These are phyloP conservation scores for Setipinna tenuifilis DNA, from an alignment of 2,797 vertebrate genomes.

Conservation along the genomic window DNA sequence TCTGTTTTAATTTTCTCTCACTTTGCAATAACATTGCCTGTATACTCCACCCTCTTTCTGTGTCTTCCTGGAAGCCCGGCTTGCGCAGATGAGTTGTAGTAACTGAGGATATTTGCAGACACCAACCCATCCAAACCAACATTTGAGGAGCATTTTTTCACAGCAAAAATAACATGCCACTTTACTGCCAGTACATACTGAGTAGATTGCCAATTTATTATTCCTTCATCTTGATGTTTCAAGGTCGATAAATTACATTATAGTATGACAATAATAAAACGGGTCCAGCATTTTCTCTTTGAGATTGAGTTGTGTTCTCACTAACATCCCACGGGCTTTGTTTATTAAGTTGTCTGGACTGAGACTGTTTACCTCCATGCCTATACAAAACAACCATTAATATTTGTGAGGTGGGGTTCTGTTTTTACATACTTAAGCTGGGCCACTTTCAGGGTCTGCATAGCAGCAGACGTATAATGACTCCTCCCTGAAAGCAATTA, in stretches of 20 bases:
- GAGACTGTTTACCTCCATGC: neutral
- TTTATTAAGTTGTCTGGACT: neutral
- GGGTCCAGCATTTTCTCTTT: neutral
- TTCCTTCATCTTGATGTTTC: neutral
- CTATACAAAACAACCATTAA: neutral
- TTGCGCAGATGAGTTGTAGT: neutral
- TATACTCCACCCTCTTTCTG: slow-evolving; percentile 30
- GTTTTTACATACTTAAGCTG: neutral
- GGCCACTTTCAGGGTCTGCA: neutral
- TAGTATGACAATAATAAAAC: neutral
- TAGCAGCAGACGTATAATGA: slow-evolving; percentile 5
- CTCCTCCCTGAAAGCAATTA: slow-evolving; percentile 20
- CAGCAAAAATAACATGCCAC: neutral
- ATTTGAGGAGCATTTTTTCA: neutral
- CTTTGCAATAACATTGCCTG: slow-evolving; percentile 33
- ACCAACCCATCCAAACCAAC: neutral
- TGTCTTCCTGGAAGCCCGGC: neutral
- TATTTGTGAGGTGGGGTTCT: too few species aligned
- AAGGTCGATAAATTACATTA: neutral
- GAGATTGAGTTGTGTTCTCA: neutral
- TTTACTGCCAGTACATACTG: neutral
- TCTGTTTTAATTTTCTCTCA: slow-evolving; percentile 48
- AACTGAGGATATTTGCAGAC: neutral
- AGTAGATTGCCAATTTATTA: neutral
- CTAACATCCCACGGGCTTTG: neutral